Evolutionary conservation across 2,113 vertebrate genomes (phyloP).

Genomic region (Aegithalos caudatus): DNA sequence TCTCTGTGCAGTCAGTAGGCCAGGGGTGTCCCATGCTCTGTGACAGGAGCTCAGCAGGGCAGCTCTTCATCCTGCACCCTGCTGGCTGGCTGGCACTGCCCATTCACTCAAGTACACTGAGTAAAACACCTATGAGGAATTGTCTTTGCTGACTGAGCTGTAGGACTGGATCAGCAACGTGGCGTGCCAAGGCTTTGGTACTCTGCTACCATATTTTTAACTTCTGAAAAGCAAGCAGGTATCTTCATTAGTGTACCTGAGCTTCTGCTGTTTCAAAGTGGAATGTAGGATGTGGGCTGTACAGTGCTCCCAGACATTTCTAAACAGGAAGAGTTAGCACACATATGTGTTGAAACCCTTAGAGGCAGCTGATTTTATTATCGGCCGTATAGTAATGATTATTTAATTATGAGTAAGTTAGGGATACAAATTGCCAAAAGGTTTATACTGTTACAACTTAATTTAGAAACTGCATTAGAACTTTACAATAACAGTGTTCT

Average conservation of each 20-base stretch:
- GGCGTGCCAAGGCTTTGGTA: background rate
- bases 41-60: background rate
- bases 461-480: background rate
- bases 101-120: background rate
- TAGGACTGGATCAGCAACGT: background rate
- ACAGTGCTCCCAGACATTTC: background rate
- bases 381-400: background rate
- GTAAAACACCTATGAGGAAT: background rate
- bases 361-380: background rate
- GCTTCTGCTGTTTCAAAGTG: too few species aligned
- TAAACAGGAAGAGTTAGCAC: background rate
- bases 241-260: too few species aligned
- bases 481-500: background rate
- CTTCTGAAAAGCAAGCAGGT: background rate
- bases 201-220: background rate
- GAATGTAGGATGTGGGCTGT: background rate
- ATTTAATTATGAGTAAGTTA: background rate
- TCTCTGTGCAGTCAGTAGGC: fast-evolving
- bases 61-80: background rate
- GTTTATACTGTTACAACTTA: background rate
- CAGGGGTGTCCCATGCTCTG: background rate
- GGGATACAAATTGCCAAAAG: background rate
- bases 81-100: fast-evolving
- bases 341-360: background rate
- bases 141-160: background rate